Evolutionary conservation across 2,888 invertebrate genomes (phyloP).

Genomic region (Megalurothrips usitatus): DNA sequence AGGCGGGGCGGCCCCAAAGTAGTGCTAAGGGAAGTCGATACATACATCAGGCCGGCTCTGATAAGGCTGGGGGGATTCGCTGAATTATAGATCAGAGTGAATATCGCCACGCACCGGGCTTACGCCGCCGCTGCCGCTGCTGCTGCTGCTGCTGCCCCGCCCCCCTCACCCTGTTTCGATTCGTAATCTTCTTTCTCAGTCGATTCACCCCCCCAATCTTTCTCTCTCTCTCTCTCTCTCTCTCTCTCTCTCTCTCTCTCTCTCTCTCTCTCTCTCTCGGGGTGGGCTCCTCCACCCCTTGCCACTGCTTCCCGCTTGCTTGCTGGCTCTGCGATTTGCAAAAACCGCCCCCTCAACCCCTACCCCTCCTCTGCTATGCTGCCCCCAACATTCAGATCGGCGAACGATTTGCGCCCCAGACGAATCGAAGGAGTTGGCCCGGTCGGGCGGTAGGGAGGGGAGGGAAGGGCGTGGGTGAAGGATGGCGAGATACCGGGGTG

Average conservation of each 20-base stretch:
- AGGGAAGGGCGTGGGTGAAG: background rate
- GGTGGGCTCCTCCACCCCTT: background rate
- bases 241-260: background rate
- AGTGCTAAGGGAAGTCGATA: background rate
- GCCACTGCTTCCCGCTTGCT: background rate
- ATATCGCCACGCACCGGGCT: background rate
- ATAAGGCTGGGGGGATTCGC: slow-evolving; percentile 5
- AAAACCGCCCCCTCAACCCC: slow-evolving; percentile 7
- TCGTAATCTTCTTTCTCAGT: no score
- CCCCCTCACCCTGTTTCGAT: background rate
- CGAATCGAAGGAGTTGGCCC: background rate
- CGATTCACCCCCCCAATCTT: background rate
- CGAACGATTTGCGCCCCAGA: slow-evolving; percentile 4
- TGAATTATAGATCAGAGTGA: slow-evolving; percentile 12
- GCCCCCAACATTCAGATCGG: slow-evolving; percentile 11
- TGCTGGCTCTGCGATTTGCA: background rate
- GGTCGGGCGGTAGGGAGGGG: no score
- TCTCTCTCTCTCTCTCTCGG: background rate
- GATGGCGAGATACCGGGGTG: background rate
- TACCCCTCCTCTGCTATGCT: no score
- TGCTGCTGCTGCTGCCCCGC: background rate
- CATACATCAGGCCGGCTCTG: background rate
- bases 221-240: background rate
- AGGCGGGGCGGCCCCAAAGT: background rate
- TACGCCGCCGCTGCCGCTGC: background rate